Conservation (phyloP, 2,797 vertebrate genomes). For the Intellagama lesueurii region DNA sequence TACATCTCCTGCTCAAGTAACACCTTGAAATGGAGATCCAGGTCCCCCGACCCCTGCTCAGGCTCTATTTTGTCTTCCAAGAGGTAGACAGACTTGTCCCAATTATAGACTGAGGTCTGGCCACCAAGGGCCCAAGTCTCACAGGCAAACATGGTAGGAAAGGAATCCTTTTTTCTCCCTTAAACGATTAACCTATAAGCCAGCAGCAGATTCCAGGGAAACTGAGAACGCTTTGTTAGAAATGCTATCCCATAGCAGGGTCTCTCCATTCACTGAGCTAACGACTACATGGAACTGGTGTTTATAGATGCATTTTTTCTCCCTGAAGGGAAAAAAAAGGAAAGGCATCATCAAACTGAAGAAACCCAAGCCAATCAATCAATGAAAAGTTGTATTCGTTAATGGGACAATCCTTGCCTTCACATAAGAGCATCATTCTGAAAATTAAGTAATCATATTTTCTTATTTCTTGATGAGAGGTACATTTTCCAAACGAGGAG, state of each 20-base stretch:
- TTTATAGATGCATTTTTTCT: neutral
- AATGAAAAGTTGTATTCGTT: neutral
- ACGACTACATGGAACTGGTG: neutral
- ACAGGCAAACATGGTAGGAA: slow-evolving; percentile 40
- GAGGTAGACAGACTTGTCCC: slow-evolving; percentile 34
- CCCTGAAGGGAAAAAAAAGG: slow-evolving; percentile 19
- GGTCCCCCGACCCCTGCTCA: neutral
- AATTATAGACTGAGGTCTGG: slow-evolving; percentile 39
- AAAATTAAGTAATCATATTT: neutral
- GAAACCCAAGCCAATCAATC: neutral
- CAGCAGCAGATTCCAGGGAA: neutral
- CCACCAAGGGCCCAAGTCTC: slow-evolving; percentile 33
- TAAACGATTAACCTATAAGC: neutral
- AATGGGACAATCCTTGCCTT: neutral
- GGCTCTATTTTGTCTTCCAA: slow-evolving; percentile 41
- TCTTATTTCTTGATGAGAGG: neutral
- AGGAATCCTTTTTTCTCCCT: neutral
- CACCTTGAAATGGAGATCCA: slow-evolving; percentile 42
- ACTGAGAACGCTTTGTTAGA: neutral
- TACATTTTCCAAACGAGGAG: neutral
- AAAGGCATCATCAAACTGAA: neutral
- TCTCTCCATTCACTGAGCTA: neutral
- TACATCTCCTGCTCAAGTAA: slow-evolving; percentile 39
- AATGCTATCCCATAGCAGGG: neutral
- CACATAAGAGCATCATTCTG: neutral